A percentile compares a stretch with the other conserved stretches of the same genome.
Conservation (phyloP, 2,888 invertebrate genomes). For the Phytoseiulus persimilis region DNA sequence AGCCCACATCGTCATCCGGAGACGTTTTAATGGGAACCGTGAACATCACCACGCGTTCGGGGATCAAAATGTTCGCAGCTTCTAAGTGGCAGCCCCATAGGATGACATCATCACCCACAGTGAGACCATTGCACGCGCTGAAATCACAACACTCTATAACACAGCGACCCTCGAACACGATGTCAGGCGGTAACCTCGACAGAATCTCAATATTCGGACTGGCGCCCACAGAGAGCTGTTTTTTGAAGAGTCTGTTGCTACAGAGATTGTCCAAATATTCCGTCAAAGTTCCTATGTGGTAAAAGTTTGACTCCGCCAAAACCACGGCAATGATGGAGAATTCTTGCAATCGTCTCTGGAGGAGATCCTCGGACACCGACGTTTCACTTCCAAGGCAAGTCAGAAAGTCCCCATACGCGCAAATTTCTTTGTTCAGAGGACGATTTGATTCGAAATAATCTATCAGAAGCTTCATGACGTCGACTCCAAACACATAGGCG, state of each 20-base stretch:
- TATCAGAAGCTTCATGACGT: conserved; percentile 49
- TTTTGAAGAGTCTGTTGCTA: conserved; percentile 41
- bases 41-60: conserved; percentile 45
- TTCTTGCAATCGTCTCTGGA: conserved; percentile 48
- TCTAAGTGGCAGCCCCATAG: conserved; percentile 49
- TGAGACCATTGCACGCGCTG: conserved; percentile 47
- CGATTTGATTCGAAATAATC: conserved; percentile 47
- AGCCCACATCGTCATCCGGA: conserved; percentile 40
- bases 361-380: conserved; percentile 47
- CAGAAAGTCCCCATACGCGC: conserved; percentile 53
- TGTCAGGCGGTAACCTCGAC: conserved; percentile 40
- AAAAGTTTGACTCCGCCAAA: conserved; percentile 51
- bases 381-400: conserved; percentile 50
- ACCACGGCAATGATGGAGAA: conserved; percentile 49
- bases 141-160: conserved; percentile 51
- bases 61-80: conserved; percentile 42
- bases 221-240: conserved; percentile 39
- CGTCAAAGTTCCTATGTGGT: conserved; percentile 52
- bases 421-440: conserved; percentile 51
- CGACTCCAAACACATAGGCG: conserved; percentile 51
- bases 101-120: conserved; percentile 47
- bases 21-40: conserved; percentile 43
- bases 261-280: conserved; percentile 47
- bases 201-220: not conserved
- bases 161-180: conserved; percentile 45